Conservation (phyloP, 1,140 invertebrate species). For the Caenorhabditis inopinata region DNA sequence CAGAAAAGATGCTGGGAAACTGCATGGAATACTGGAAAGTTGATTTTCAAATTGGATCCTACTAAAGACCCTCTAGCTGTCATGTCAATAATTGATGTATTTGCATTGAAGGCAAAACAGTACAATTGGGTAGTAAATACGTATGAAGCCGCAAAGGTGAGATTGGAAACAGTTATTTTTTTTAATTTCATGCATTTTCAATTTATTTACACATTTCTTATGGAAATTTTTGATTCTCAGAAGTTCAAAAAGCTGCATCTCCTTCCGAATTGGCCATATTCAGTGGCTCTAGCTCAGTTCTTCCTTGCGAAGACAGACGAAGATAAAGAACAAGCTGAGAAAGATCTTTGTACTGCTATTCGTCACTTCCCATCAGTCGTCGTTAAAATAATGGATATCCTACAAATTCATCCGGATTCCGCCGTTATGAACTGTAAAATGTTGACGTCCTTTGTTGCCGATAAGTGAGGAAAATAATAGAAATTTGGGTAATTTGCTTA, state of each 20-base stretch:
- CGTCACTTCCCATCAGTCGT: slow-evolving; percentile 38
- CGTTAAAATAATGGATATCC: slow-evolving; percentile 32
- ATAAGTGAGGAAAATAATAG: background rate
- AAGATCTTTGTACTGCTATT: background rate
- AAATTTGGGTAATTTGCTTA: background rate
- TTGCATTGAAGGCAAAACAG: slow-evolving; percentile 39
- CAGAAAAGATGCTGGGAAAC: slow-evolving; percentile 40
- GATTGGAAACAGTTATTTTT: background rate
- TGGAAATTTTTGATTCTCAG: too few species aligned
- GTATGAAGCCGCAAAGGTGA: background rate
- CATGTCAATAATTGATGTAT: slow-evolving; percentile 13
- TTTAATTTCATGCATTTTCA: background rate
- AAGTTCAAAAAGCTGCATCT: slow-evolving; percentile 17
- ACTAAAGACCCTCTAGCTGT: slow-evolving; percentile 17
- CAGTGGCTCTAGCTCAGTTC: slow-evolving; percentile 24
- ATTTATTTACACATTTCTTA: too few species aligned
- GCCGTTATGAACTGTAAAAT: slow-evolving; percentile 21
- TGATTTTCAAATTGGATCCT: slow-evolving; percentile 38
- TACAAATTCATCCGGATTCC: slow-evolving; percentile 41
- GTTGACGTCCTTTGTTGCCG: slow-evolving; percentile 1
- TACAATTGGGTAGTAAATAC: slow-evolving; percentile 15
- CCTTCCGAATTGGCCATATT: slow-evolving; percentile 42
- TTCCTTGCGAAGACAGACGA: slow-evolving; percentile 3
- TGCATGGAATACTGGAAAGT: slow-evolving; percentile 27
- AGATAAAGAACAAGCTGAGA: background rate